These are phyloP conservation scores for Sminthurides aquaticus DNA, from an alignment of 2,888 invertebrate species.

Conservation along the genomic window DNA sequence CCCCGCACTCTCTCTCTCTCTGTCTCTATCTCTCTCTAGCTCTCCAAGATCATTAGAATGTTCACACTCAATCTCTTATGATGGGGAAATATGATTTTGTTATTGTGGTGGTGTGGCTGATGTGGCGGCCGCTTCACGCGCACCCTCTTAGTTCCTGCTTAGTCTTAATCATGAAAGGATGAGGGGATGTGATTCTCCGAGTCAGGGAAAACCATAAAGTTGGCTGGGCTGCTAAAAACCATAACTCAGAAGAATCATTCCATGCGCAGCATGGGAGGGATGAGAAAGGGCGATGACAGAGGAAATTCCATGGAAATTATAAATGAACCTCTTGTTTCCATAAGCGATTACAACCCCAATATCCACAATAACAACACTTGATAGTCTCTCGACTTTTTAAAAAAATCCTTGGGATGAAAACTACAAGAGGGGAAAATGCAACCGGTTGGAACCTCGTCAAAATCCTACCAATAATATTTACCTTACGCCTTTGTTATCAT, in stretches of 20 bases:
- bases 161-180: not conserved
- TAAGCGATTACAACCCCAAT: not conserved
- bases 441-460: too few relatives aligned
- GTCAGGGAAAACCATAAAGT: not conserved
- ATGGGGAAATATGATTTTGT: not conserved
- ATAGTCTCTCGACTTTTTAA: too few relatives aligned
- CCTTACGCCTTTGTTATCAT: too few relatives aligned
- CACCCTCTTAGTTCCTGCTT: not conserved
- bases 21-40: too few relatives aligned
- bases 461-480: too few relatives aligned
- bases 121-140: not conserved
- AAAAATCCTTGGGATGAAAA: too few relatives aligned
- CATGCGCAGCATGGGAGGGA: constrained; percentile 1
- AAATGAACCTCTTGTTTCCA: not conserved
- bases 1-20: not conserved
- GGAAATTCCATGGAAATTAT: not conserved
- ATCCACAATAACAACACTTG: too few relatives aligned
- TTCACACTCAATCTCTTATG: not conserved
- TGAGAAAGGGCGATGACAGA: constrained; percentile 4
- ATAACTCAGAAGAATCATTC: not conserved
- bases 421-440: too few relatives aligned
- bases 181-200: too few relatives aligned
- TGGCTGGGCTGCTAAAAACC: not conserved
- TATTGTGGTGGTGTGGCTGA: not conserved
- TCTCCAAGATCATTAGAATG: not conserved